A percentile compares a stretch with the other conserved stretches of the same genome.
Evolutionary conservation across 2,888 invertebrate genomes (phyloP).

Genomic region (Lasius platythorax): DNA sequence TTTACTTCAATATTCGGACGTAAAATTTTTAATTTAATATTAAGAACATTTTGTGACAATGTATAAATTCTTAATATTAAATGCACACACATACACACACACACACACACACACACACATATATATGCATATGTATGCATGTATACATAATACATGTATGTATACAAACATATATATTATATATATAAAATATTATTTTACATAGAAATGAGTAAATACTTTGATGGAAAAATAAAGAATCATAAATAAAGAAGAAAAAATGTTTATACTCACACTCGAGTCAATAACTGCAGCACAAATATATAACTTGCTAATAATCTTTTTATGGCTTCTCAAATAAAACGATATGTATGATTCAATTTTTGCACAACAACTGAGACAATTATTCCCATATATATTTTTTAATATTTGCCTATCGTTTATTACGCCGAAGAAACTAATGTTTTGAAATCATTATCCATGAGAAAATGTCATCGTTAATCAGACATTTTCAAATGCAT

Average conservation of each 20-base stretch:
- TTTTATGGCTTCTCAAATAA: constrained; percentile 27
- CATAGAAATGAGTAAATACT: not conserved
- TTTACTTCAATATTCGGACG: not conserved
- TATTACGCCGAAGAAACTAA: constrained; percentile 22
- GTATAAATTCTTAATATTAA: constrained; percentile 1
- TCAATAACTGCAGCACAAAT: constrained; percentile 17
- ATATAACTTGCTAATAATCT: not conserved
- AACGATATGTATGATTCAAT: constrained; percentile 12
- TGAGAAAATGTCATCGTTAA: constrained; percentile 38
- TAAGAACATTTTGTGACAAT: not conserved
- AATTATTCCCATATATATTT: constrained; percentile 38
- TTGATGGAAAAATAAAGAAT: not conserved
- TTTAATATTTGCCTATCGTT: constrained; percentile 33
- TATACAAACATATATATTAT: not conserved
- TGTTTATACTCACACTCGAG: not conserved
- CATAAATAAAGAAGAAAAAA: constrained; percentile 5
- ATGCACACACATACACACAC: not conserved
- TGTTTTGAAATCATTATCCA: constrained; percentile 30
- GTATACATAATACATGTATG: no score
- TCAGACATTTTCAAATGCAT: constrained; percentile 42
- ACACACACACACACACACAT: no score
- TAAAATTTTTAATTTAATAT: constrained; percentile 32
- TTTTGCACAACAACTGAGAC: constrained; percentile 13
- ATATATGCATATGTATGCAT: no score
- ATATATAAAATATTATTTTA: not conserved